Evolutionary conservation across 2,888 invertebrate genomes (phyloP), one percentile per base, ranked within the genome.

Genomic region (Leptinotarsa peninsularis): DNA sequence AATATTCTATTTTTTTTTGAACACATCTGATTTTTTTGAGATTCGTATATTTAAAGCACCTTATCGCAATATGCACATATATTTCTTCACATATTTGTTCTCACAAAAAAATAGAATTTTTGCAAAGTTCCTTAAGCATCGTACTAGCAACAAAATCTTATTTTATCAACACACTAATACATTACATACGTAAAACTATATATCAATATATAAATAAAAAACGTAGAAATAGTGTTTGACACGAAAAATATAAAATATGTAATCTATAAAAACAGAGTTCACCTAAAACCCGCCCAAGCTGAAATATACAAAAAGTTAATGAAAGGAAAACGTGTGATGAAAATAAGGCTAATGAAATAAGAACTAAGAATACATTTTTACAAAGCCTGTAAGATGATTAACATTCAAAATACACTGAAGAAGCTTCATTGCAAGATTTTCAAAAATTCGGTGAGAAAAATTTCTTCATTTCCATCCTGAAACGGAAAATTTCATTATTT

Each of bases 251-350:
- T 73, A 74, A 76, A 76, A 80, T 70, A 75, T 75, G 73, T 72
- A 74, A 67, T 70, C 50, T 75, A 78, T 79, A 79, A 75, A 81
- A 81, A 79, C 78, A 78, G 80, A 79, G 78, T 78, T 80, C 81
- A 82, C 85, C 85, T 84, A 81, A 82, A 83, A 84, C 84, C 85
- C 84, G 83, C 83, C 79, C 79, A 80, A 82, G 80, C 76, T 77
- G 77, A 79, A 78, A 76, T 76, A 74, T 76, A 76, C 76, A 76
- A 52, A 71, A 74, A 67, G 43, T 54, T 33, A 18, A 49, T 23
- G 58, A 58, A 58, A 5, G 43, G 17, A 27, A 69, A 58, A 43
- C 43, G 27, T 33, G 70, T 70, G 70, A 58, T 58, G 58, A 70
- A 70, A 69, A 23, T 49, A 70, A 56, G 58, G 69, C 69, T 17